Evolutionary conservation across 1,140 invertebrate species (phyloP), one percentile per base, ranked within the genome.

Genomic region (Drosophila teissieri): DNA sequence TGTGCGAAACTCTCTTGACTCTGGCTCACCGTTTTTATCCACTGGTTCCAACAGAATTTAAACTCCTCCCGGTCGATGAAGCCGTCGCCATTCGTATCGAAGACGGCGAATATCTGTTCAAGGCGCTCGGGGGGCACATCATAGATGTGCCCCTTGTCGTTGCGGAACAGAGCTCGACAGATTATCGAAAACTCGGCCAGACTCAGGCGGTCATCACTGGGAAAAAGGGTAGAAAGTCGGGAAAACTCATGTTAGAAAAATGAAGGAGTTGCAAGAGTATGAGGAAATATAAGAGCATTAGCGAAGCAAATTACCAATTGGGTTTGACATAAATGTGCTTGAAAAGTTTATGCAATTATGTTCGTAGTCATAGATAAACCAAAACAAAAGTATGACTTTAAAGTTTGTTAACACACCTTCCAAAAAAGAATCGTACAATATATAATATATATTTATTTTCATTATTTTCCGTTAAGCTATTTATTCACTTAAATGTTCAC

Each of bases 81-180:
- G 3, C 96, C 96, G 93, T 98, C 97, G 64, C 83, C 92, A 75
- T 97, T 96, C 56, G 93, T 94, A 92, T 97, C 96, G 81, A 97
- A 97, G 37, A 97, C 95, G 51, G 94, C 93, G 92, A 97, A 97
- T 73, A 97, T 95, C 63, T 97, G 95, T 27, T 94, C 93, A n/a
- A 96, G 93, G 78, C 95, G 94, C 31, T 95, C 94, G 49, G 95
- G 94, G 11, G 95, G 94, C 40, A 98, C 92, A n/a, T 94, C 94
- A 83, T 98, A 98, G 78, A 97, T 95, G 88, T 96, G 95, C 1
- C 97, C 97, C 69, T 95, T 95, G 84, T 97, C 96, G 91, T 98
- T 97, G 5, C 97, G 94, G 93, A 98, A 98, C 44, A 98, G 92
- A 0, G 97, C 96, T 70, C 96, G 95, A 89, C 96, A 97, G 86